Percentiles rank a stretch among this genome's conserved stretches.
These are phyloP conservation scores for Rhineura floridana DNA, from an alignment of 2,113 vertebrate genomes.

Conservation along the genomic window DNA sequence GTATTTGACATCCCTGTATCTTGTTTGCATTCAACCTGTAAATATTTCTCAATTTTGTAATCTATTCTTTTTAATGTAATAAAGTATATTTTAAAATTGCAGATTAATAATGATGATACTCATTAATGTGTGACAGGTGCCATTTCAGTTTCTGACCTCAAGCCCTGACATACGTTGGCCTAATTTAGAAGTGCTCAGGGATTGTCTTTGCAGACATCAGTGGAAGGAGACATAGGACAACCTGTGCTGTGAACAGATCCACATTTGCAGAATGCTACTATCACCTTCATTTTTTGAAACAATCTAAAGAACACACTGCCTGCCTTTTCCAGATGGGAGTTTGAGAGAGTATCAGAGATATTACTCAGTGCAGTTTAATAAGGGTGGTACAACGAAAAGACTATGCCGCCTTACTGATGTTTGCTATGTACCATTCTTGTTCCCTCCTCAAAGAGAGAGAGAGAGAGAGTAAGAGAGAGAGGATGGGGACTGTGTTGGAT, in stretches of 20 bases:
- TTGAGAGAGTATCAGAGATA: too few relatives aligned
- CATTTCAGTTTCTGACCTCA: neutral
- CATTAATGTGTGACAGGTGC: neutral
- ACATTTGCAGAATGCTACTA: neutral
- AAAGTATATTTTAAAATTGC: too few relatives aligned
- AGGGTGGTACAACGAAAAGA: conserved; percentile 62
- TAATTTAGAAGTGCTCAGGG: neutral
- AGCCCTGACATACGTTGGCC: neutral
- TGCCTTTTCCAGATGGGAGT: neutral
- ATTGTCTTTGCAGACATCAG: neutral
- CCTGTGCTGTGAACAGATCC: neutral
- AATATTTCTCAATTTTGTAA: too few relatives aligned
- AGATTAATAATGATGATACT: neutral
- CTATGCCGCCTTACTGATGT: conserved; percentile 78
- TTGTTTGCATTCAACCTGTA: too few relatives aligned
- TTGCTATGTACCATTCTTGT: conserved; percentile 60
- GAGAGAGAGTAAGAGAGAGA: neutral
- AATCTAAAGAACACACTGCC: neutral
- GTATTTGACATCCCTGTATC: too few relatives aligned
- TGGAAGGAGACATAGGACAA: neutral
- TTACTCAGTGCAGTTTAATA: too few relatives aligned
- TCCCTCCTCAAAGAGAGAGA: neutral
- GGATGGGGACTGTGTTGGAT: neutral
- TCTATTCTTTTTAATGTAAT: too few relatives aligned
- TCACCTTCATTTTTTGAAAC: neutral